A percentile compares a stretch with the other conserved stretches of the same genome.
Conservation (phyloP, 2,797 vertebrate species). For the Lophura swinhoii region DNA sequence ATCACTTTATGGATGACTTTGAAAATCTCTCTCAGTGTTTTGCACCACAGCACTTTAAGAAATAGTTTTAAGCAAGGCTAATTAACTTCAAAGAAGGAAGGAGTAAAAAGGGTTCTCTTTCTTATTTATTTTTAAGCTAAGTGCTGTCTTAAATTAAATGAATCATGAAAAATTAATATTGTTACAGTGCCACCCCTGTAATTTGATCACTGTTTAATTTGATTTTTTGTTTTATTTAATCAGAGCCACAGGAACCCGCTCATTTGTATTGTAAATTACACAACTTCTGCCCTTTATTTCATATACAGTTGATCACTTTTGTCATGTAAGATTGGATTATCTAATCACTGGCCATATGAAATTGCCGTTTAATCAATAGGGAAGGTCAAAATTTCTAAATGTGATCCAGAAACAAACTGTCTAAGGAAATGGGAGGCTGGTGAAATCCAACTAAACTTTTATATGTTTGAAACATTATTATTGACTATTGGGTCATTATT, state of each 20-base stretch:
- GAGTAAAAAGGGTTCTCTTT: slow-evolving; percentile 25
- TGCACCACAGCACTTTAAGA: slow-evolving; percentile 19
- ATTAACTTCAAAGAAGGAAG: slow-evolving; percentile 60
- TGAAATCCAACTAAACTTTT: slow-evolving; percentile 41
- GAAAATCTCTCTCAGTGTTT: slow-evolving; percentile 27
- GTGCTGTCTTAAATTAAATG: slow-evolving; percentile 63
- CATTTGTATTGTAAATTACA: slow-evolving; percentile 80
- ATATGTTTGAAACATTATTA: slow-evolving; percentile 15
- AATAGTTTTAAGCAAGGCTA: slow-evolving; percentile 53
- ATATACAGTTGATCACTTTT: slow-evolving; percentile 72
- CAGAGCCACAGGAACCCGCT: slow-evolving; percentile 74
- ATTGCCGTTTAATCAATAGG: slow-evolving; percentile 78
- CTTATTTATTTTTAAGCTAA: slow-evolving; percentile 58
- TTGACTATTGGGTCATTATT: slow-evolving; percentile 13
- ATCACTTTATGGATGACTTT: slow-evolving; percentile 46
- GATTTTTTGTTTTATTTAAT: slow-evolving; percentile 77
- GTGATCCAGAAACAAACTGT: slow-evolving; percentile 48
- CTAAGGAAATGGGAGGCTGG: slow-evolving; percentile 32
- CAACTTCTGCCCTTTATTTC: slow-evolving; percentile 78
- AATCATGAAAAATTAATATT: slow-evolving; percentile 66
- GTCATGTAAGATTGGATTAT: slow-evolving; percentile 77
- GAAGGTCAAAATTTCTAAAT: slow-evolving; percentile 74
- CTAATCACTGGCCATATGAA: slow-evolving; percentile 78
- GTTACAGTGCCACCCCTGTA: slow-evolving; percentile 60
- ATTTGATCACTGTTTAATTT: slow-evolving; percentile 71